These are phyloP conservation scores for Philereme vetulata DNA, from an alignment of 2,888 invertebrate genomes.

Conservation along the genomic window DNA sequence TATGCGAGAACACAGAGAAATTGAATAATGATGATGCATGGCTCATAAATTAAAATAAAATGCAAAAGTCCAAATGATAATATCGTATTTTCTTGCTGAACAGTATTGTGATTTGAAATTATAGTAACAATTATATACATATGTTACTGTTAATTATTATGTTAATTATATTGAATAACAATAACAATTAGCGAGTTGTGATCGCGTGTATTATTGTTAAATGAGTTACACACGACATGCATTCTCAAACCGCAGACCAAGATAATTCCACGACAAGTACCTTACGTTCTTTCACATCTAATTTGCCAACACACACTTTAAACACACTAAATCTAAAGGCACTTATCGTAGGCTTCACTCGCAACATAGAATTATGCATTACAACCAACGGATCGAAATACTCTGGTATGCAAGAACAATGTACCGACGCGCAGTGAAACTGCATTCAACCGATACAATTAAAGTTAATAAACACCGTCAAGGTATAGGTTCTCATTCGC, in stretches of 20 bases:
- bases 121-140: background rate
- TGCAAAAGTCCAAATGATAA: too few relatives aligned
- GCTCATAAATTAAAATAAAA: slow-evolving; percentile 21
- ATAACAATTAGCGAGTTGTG: slow-evolving; percentile 18
- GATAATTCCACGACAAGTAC: slow-evolving; percentile 55
- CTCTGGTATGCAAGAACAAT: slow-evolving; percentile 70
- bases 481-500: slow-evolving; percentile 74
- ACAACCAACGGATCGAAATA: slow-evolving; percentile 63
- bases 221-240: slow-evolving; percentile 48
- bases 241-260: slow-evolving; percentile 47
- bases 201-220: slow-evolving; percentile 26
- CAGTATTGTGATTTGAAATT: background rate
- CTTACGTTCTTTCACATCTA: slow-evolving; percentile 63
- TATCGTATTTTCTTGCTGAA: too few relatives aligned
- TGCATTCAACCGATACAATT: slow-evolving; percentile 76
- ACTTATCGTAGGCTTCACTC: slow-evolving; percentile 69
- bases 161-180: background rate
- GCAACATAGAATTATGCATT: slow-evolving; percentile 73
- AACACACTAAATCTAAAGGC: slow-evolving; percentile 51
- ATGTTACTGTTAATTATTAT: too few relatives aligned
- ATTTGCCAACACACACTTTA: slow-evolving; percentile 54
- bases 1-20: slow-evolving; percentile 34
- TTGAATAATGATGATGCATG: slow-evolving; percentile 30
- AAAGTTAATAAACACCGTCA: slow-evolving; percentile 70
- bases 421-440: slow-evolving; percentile 68